These are phyloP conservation scores for Antheraea assamensis DNA, from an alignment of 2,888 invertebrate genomes.

Conservation along the genomic window DNA sequence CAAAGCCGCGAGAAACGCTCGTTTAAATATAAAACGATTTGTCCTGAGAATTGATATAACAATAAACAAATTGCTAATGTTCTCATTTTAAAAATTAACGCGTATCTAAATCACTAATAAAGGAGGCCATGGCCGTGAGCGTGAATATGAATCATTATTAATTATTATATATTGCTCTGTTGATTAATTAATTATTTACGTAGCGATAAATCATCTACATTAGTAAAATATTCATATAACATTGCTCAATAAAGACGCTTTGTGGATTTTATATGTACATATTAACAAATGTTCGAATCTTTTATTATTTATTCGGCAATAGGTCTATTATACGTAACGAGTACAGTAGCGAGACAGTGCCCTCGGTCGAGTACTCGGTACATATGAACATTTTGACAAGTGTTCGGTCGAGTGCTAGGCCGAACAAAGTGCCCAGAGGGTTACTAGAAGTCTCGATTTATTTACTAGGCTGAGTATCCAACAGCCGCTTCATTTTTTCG, in stretches of 20 bases:
- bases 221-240: not conserved
- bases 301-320: too few relatives aligned
- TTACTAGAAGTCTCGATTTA: too few relatives aligned
- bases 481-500: too few relatives aligned
- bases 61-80: not conserved
- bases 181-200: constrained; percentile 11
- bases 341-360: too few relatives aligned
- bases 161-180: not conserved
- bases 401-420: too few relatives aligned
- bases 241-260: not conserved
- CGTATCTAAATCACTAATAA: constrained; percentile 18
- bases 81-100: constrained; percentile 11
- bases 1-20: too few relatives aligned
- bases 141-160: constrained; percentile 8
- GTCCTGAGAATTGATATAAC: not conserved
- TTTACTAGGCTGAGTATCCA: too few relatives aligned
- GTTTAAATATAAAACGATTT: not conserved
- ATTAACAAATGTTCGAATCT: not conserved
- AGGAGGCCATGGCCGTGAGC: constrained; percentile 14
- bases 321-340: too few relatives aligned
- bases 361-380: too few relatives aligned
- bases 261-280: not conserved
- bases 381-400: too few relatives aligned
- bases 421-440: too few relatives aligned
- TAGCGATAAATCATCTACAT: not conserved